phyloP scores from a whole-genome alignment of 1,140 invertebrate genomes.

The Drosophila navojoa region DNA sequence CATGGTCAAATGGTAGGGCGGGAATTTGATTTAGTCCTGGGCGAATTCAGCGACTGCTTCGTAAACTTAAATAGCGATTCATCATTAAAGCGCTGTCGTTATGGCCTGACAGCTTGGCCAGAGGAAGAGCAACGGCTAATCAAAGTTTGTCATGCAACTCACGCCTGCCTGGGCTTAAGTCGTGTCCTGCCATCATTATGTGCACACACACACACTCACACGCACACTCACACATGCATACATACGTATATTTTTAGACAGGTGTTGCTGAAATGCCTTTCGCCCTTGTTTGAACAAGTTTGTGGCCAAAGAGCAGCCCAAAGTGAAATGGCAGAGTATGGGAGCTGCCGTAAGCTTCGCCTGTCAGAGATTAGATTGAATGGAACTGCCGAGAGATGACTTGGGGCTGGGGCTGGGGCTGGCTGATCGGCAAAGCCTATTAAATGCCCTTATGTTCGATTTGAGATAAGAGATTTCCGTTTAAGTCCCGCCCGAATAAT shows the following conservation, averaged over 20 bases:
- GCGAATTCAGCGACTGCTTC: slow-evolving; percentile 17
- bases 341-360: background rate
- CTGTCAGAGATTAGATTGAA: slow-evolving; percentile 34
- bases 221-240: background rate
- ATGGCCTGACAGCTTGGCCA: too few species aligned
- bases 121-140: slow-evolving; percentile 11
- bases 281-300: background rate
- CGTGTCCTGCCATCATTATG: slow-evolving; percentile 21
- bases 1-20: slow-evolving; percentile 60
- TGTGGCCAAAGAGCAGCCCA: slow-evolving; percentile 9
- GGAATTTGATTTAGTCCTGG: slow-evolving; percentile 30
- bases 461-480: background rate
- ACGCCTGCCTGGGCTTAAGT: slow-evolving; percentile 30
- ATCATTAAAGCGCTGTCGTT: slow-evolving; percentile 39
- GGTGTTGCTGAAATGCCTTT: slow-evolving; percentile 33
- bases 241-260: slow-evolving; percentile 1
- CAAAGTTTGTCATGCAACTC: slow-evolving; percentile 44
- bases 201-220: background rate
- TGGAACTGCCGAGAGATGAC: slow-evolving; percentile 16
- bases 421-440: slow-evolving; percentile 19
- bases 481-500: background rate
- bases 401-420: background rate
- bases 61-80: slow-evolving; percentile 58
- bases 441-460: slow-evolving; percentile 5
- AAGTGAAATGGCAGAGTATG: slow-evolving; percentile 31